Base-by-base conservation (phyloP, 1,140 invertebrate species). In the Nylanderia fulva region DNA sequence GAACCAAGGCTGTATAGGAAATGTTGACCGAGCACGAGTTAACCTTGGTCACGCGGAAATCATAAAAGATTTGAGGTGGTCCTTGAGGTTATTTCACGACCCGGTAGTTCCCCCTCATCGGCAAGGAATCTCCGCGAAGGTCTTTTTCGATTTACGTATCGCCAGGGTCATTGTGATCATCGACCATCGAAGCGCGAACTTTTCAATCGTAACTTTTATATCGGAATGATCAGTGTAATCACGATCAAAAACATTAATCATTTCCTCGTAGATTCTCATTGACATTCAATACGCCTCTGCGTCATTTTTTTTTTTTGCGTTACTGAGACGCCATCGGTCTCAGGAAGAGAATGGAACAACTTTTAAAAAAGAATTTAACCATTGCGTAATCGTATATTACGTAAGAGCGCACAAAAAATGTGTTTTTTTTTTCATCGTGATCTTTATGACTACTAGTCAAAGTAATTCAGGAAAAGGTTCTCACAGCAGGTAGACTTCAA, bases 1-100 rank as follows among this genome's bases (percentile, higher is more conserved):
- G 71, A 48, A 92, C 48, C 91, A 92, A 91, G 90, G 92, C 90
- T 92, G 42, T 24, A 58, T 66, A 91, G 79, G 84, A 89, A 69
- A 54, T 88, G 85, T 90, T 87, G 89, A 90, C 87, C 85, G 82
- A 42, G 42, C 52, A 3, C 58, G 61, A 29, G 27, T 52, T 76
- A 79, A 77, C 90, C 85, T 90, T 90, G 85, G 76, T 21, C 61
- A 89, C 77, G 54, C 91, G 91, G 91, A 91, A 91, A 90, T 89
- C 75, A 88, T 61, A 84, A 83, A 79, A 85, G 58, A 63, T 68
- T 87, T 64, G 18, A 42, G 21, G 24, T 56, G 76, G 56, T 91
- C 88, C 88, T 91, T 89, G 88, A 91, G 56, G 80, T 90, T 86
- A 85, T 85, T 79, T 72, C 76, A 72, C 75, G 45, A 90, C 9